phyloP scores from a whole-genome alignment of 2,888 invertebrate genomes.

The Aphodius granarius region DNA sequence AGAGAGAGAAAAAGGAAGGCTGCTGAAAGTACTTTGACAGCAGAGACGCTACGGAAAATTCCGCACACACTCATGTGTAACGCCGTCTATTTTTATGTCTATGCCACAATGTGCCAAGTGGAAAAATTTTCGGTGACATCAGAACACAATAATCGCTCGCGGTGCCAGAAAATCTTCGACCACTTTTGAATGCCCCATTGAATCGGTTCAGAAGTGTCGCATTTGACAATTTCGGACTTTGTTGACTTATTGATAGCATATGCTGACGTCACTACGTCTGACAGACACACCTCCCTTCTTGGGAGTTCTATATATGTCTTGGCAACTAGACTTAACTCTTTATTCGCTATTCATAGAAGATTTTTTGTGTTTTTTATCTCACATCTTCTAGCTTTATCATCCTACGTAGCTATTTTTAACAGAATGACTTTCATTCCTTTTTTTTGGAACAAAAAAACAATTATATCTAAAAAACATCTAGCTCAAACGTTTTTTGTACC shows the following conservation, averaged over 20 bases:
- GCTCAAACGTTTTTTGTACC: too few species aligned
- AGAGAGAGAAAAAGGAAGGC: not conserved
- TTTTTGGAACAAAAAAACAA: too few species aligned
- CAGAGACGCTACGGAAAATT: not conserved
- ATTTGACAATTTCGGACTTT: not conserved
- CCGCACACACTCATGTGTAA: not conserved
- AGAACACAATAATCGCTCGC: too few species aligned
- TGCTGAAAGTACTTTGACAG: not conserved
- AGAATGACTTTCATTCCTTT: too few species aligned
- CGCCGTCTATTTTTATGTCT: not conserved
- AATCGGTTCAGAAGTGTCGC: too few species aligned
- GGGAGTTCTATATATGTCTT: not conserved
- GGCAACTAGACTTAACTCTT: not conserved
- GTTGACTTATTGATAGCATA: not conserved
- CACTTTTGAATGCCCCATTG: too few species aligned
- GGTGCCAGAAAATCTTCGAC: too few species aligned
- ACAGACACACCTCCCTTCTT: not conserved
- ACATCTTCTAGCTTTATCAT: too few species aligned
- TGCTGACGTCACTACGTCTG: not conserved
- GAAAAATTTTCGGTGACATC: not conserved
- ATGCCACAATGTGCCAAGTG: not conserved
- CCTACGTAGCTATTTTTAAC: too few species aligned
- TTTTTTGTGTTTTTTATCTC: too few species aligned
- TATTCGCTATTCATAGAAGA: not conserved
- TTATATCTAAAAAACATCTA: too few species aligned